Percentiles rank a stretch among this genome's conserved stretches.
These are phyloP conservation scores for Orussus abietinus DNA, from an alignment of 1,140 invertebrate species.

Conservation along the genomic window DNA sequence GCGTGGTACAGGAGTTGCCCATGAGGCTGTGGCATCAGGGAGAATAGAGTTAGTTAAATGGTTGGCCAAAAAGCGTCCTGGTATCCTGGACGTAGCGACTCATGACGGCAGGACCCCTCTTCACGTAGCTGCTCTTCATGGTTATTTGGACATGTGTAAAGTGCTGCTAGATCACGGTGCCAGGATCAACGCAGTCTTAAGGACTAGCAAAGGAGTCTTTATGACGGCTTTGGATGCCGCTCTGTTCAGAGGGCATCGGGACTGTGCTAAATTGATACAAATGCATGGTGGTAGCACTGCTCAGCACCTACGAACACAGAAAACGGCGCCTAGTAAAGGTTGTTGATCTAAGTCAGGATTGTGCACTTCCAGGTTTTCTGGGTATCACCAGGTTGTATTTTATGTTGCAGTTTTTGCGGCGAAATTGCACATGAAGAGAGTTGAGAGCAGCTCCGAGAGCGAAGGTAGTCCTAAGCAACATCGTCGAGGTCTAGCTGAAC, in stretches of 20 bases:
- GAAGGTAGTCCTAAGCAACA: constrained; percentile 25
- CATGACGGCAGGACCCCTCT: constrained; percentile 89
- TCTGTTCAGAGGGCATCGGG: constrained; percentile 75
- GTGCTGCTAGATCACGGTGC: constrained; percentile 77
- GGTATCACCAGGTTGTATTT: constrained; percentile 3
- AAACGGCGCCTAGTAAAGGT: constrained; percentile 38
- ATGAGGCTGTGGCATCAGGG: constrained; percentile 92
- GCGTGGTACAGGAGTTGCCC: constrained; percentile 53
- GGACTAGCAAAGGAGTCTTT: constrained; percentile 74
- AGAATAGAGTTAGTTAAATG: constrained; percentile 82
- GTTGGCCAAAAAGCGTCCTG: constrained; percentile 77
- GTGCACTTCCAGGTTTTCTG: constrained; percentile 9
- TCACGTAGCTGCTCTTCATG: constrained; percentile 91
- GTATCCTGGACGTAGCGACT: constrained; percentile 83
- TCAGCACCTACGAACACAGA: constrained; percentile 36
- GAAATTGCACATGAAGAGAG: constrained; percentile 32
- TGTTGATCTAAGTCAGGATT: constrained; percentile 16
- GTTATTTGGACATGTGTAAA: constrained; percentile 92
- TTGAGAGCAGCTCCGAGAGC: constrained; percentile 35
- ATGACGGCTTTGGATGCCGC: constrained; percentile 91
- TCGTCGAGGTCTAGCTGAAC: constrained; percentile 18
- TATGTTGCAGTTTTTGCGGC: constrained; percentile 40
- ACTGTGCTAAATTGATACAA: constrained; percentile 90
- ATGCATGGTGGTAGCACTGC: constrained; percentile 72
- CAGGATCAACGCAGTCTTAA: constrained; percentile 77